Conservation (phyloP, 2,113 vertebrate genomes). For the Phalacrocorax aristotelis region DNA sequence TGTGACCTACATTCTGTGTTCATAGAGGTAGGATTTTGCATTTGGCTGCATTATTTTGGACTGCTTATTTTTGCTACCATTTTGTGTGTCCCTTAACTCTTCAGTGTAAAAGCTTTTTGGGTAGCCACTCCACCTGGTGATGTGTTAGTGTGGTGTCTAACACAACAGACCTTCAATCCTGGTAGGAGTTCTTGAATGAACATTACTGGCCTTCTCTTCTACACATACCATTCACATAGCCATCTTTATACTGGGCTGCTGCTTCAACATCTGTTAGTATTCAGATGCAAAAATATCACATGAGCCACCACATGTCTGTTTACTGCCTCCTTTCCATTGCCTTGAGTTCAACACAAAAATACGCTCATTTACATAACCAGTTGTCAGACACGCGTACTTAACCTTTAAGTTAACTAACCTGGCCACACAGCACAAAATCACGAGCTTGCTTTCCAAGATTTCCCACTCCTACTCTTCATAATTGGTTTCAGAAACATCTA, state of each 20-base stretch:
- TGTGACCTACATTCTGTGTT: background rate
- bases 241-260: background rate
- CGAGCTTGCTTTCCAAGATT: background rate
- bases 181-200: background rate
- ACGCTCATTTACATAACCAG: constrained; percentile 22
- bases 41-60: background rate
- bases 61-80: background rate
- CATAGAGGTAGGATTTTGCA: background rate
- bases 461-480: background rate
- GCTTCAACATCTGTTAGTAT: background rate
- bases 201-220: background rate
- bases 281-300: background rate
- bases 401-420: background rate
- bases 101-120: background rate
- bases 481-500: background rate
- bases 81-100: background rate
- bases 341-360: constrained; percentile 16
- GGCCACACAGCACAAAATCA: constrained; percentile 12
- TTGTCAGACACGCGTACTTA: constrained; percentile 26
- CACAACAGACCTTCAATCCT: background rate
- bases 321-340: background rate
- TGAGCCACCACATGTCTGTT: background rate
- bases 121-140: background rate
- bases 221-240: background rate
- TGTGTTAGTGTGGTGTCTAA: background rate